These are phyloP conservation scores for Dryobates pubescens DNA, from an alignment of 2,797 vertebrate species.

Conservation along the genomic window DNA sequence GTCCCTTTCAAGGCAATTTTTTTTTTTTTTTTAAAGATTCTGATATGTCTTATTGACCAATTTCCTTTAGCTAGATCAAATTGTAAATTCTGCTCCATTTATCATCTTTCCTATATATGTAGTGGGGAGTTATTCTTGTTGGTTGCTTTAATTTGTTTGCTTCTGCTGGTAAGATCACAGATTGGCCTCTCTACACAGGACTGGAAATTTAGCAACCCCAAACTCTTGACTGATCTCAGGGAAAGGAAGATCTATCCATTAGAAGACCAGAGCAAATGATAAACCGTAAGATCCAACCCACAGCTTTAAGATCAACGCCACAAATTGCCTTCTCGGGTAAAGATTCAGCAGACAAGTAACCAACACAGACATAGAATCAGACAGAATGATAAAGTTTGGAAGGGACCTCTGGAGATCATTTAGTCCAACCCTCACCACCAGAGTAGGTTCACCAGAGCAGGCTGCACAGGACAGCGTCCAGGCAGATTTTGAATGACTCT, in stretches of 20 bases:
- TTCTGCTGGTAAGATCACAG: neutral
- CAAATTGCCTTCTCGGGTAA: neutral
- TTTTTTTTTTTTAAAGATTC: neutral
- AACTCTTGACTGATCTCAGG: neutral
- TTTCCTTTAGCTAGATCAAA: neutral
- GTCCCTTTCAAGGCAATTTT: neutral
- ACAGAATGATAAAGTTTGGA: no score
- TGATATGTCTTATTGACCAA: neutral
- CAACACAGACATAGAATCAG: no score
- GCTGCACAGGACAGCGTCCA: no score
- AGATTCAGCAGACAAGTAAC: no score
- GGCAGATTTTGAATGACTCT: no score
- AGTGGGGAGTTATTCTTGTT: neutral
- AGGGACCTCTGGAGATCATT: no score
- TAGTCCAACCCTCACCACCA: no score
- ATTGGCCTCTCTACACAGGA: neutral
- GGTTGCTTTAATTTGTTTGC: neutral
- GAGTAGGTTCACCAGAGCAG: no score
- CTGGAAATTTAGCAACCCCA: neutral
- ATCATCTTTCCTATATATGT: neutral
- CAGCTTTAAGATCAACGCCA: neutral
- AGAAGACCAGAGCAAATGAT: neutral
- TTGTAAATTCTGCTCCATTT: neutral
- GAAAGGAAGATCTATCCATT: neutral
- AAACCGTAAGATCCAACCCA: neutral